A percentile compares a stretch with the other conserved stretches of the same genome.
Conservation (phyloP, 2,888 invertebrate genomes). For the Andrena flavipes region DNA sequence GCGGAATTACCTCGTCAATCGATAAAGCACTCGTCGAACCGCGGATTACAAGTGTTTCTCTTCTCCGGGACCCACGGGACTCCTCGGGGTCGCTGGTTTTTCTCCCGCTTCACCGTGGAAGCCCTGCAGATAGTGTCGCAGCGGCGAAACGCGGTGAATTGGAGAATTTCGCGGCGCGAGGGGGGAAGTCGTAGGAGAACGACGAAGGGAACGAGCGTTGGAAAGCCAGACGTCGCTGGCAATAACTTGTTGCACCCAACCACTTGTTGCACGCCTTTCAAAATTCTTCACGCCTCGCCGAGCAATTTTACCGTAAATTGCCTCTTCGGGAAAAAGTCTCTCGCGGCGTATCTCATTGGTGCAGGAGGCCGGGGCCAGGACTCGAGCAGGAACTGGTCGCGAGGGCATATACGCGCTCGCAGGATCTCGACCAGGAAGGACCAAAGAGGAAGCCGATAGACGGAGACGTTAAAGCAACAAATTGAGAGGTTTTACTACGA, state of each 20-base stretch:
- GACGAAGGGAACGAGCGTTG: constrained; percentile 62
- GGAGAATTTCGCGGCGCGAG: constrained; percentile 49
- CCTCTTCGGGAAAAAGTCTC: constrained; percentile 74
- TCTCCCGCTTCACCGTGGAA: not conserved
- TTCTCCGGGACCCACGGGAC: not conserved
- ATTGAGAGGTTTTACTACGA: constrained; percentile 65
- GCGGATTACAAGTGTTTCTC: constrained; percentile 22
- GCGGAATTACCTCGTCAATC: constrained; percentile 15
- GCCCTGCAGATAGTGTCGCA: constrained; percentile 41
- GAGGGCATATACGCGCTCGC: constrained; percentile 40
- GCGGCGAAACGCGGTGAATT: constrained; percentile 59
- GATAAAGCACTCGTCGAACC: not conserved
- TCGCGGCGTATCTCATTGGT: constrained; percentile 73
- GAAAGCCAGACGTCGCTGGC: constrained; percentile 75
- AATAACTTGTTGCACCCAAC: constrained; percentile 82
- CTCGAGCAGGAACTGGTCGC: constrained; percentile 59
- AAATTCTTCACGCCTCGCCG: constrained; percentile 81
- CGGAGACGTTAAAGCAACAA: constrained; percentile 59
- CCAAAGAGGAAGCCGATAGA: constrained; percentile 63
- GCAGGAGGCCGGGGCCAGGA: constrained; percentile 54
- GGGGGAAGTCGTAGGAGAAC: constrained; percentile 47
- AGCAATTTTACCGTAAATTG: constrained; percentile 81
- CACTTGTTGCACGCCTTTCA: constrained; percentile 82
- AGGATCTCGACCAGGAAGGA: constrained; percentile 65
- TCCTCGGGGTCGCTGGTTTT: constrained; percentile 1